phyloP scores from a whole-genome alignment of 2,113 vertebrate species.

The Phrynosoma platyrhinos region DNA sequence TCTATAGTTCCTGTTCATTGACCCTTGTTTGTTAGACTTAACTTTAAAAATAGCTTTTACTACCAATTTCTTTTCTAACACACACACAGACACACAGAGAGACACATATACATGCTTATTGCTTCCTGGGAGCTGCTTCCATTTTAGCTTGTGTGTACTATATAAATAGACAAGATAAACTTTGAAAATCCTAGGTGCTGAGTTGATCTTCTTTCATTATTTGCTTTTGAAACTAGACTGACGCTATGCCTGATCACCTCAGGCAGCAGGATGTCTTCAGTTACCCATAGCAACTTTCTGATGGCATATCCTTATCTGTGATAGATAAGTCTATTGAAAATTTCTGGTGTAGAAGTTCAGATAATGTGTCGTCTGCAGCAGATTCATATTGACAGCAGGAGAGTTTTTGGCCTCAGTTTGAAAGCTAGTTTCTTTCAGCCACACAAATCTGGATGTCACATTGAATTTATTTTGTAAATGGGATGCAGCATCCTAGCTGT shows the following conservation, averaged over 20 bases:
- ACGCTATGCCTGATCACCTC: background rate
- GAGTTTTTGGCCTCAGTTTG: slow-evolving; percentile 28
- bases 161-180: slow-evolving; percentile 36
- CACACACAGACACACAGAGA: background rate
- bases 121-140: background rate
- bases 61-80: background rate
- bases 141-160: slow-evolving; percentile 17
- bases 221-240: background rate
- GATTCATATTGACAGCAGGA: background rate
- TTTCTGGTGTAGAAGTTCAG: slow-evolving; percentile 19
- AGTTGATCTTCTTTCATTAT: slow-evolving; percentile 10
- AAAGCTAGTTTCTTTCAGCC: slow-evolving; percentile 23
- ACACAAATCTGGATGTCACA: background rate
- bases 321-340: slow-evolving; percentile 15
- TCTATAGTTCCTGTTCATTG: background rate
- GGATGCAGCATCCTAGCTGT: background rate
- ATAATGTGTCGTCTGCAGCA: background rate
- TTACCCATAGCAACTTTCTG: slow-evolving; percentile 24
- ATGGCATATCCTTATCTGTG: slow-evolving; percentile 26
- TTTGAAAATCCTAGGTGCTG: slow-evolving; percentile 33
- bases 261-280: background rate
- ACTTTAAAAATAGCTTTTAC: background rate
- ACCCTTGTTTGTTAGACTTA: background rate
- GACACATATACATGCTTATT: background rate
- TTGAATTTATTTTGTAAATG: slow-evolving; percentile 26